Evolutionary conservation across 2,888 invertebrate species (phyloP).

Genomic region (Xanthostigma xanthostigma): DNA sequence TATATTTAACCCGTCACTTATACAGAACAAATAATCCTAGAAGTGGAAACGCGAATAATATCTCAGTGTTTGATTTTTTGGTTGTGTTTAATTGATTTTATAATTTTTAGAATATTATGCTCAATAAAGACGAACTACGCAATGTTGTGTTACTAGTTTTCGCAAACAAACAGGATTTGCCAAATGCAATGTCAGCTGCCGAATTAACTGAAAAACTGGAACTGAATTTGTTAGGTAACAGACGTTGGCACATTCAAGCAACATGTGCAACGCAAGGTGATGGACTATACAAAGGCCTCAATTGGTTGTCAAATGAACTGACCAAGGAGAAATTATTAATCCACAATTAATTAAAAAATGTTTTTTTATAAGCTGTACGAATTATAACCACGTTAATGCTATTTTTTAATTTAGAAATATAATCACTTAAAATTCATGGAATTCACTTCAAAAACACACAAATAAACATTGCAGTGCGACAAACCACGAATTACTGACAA

Average conservation of each 20-base stretch:
- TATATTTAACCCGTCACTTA: background rate
- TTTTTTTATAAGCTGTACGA: too few relatives aligned
- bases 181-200: conserved; percentile 88
- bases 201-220: conserved; percentile 89
- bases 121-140: conserved; percentile 86
- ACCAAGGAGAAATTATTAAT: conserved; percentile 46
- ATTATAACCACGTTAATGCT: too few relatives aligned
- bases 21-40: too few relatives aligned
- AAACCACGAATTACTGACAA: too few relatives aligned
- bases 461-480: too few relatives aligned
- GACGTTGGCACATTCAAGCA: conserved; percentile 92
- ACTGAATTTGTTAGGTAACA: conserved; percentile 68
- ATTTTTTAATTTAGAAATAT: too few relatives aligned
- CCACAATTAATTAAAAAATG: too few relatives aligned
- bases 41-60: background rate
- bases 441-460: too few relatives aligned
- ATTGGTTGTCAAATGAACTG: conserved; percentile 90
- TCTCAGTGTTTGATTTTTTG: background rate
- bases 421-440: too few relatives aligned
- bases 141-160: conserved; percentile 90
- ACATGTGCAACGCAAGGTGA: conserved; percentile 92
- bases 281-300: conserved; percentile 89
- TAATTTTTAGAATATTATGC: conserved; percentile 25
- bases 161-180: conserved; percentile 95
- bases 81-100: background rate